These are phyloP conservation scores for Drosophila nannoptera DNA, from an alignment of 1,140 invertebrate genomes.

Conservation along the genomic window DNA sequence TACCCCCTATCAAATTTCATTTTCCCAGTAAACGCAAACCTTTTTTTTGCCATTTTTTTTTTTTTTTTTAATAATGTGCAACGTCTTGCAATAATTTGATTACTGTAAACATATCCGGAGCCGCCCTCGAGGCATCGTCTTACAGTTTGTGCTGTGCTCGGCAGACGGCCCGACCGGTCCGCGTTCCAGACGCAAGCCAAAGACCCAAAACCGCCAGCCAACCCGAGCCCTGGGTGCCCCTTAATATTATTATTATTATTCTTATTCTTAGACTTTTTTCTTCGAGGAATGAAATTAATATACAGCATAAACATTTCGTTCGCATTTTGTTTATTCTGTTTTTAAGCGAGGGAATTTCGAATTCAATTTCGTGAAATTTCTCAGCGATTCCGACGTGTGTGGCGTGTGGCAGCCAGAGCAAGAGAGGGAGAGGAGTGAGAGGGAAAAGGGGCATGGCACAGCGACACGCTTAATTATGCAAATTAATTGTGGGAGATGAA, in stretches of 20 bases:
- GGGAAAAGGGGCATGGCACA: not conserved
- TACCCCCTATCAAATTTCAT: constrained; percentile 31
- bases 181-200: constrained; percentile 8
- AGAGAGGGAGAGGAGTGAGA: no score
- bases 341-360: constrained; percentile 8
- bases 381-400: not conserved
- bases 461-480: no score
- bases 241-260: no score
- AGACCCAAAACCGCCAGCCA: not conserved
- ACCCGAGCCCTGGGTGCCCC: no score
- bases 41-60: constrained; percentile 12
- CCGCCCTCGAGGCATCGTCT: constrained; percentile 45
- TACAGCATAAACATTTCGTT: constrained; percentile 47
- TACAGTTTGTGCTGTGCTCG: constrained; percentile 48
- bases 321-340: constrained; percentile 24
- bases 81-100: constrained; percentile 66
- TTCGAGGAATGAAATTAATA: constrained; percentile 47
- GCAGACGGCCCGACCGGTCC: not conserved
- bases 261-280: no score
- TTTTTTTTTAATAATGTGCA: constrained; percentile 60
- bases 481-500: no score
- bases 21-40: constrained; percentile 39
- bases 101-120: constrained; percentile 45
- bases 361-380: constrained; percentile 9
- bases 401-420: constrained; percentile 8